These are phyloP conservation scores for Nephrocerus scutellatus DNA, from an alignment of 2,888 invertebrate genomes.

Conservation along the genomic window DNA sequence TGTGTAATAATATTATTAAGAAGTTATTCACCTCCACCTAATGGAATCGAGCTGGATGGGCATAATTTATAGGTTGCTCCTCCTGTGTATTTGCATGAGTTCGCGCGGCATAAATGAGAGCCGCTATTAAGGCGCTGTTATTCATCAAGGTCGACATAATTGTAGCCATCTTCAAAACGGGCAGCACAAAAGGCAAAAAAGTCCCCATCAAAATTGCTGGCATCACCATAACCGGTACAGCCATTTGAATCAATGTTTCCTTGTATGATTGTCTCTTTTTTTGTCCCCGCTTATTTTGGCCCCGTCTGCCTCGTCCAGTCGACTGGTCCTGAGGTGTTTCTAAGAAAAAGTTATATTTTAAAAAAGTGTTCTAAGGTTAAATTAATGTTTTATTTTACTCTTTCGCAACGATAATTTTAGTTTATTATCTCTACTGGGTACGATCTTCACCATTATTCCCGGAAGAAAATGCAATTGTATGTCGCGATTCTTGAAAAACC, in stretches of 20 bases:
- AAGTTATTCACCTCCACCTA: too few species aligned
- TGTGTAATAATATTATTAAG: too few species aligned
- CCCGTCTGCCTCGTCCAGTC: constrained; percentile 22
- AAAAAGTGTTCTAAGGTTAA: background rate
- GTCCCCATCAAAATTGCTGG: constrained; percentile 62
- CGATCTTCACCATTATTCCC: constrained; percentile 50
- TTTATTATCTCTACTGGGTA: constrained; percentile 51
- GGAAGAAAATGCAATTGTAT: constrained; percentile 51
- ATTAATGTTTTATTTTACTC: too few species aligned
- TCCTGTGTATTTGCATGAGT: constrained; percentile 38
- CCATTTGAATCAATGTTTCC: constrained; percentile 42
- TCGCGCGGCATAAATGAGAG: constrained; percentile 46
- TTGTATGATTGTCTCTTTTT: constrained; percentile 32
- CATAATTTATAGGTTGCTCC: constrained; percentile 38
- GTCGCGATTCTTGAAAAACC: constrained; percentile 50
- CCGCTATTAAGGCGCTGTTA: constrained; percentile 60
- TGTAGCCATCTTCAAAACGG: constrained; percentile 60
- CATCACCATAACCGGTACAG: constrained; percentile 53
- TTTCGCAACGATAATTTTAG: constrained; percentile 49
- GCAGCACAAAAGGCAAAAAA: constrained; percentile 60
- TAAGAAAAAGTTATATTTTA: background rate
- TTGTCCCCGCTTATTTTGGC: constrained; percentile 25
- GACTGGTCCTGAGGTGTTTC: constrained; percentile 7
- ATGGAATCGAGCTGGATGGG: constrained; percentile 29
- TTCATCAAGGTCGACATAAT: constrained; percentile 57